These are phyloP conservation scores for Gallinago solitaria DNA, from an alignment of 2,797 vertebrate species.

Conservation along the genomic window DNA sequence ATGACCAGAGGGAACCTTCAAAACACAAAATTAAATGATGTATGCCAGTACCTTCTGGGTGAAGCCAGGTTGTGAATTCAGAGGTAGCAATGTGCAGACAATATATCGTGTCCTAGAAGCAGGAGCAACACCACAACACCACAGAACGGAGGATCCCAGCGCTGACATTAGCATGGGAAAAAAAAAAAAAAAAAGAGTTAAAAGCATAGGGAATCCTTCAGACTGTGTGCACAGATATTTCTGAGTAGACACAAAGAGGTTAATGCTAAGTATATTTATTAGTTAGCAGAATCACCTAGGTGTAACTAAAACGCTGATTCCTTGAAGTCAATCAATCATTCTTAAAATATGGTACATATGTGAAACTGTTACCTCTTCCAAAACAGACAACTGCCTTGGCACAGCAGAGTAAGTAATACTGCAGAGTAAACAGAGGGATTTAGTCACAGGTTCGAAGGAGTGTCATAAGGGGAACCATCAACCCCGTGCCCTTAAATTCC, in stretches of 20 bases:
- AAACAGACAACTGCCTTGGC: slow-evolving; percentile 29
- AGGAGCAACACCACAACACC: neutral
- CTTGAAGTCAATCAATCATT: slow-evolving; percentile 42
- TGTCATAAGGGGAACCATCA: neutral
- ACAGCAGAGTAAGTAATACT: neutral
- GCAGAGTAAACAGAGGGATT: neutral
- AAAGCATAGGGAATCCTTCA: neutral
- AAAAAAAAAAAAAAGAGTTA: fast-evolving
- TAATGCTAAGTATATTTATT: neutral
- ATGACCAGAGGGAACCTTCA: neutral
- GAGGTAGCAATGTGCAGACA: neutral
- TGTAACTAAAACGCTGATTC: slow-evolving; percentile 19
- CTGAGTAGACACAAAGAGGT: neutral
- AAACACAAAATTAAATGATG: slow-evolving; percentile 1
- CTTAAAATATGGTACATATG: slow-evolving; percentile 62
- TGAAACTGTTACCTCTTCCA: slow-evolving; percentile 54
- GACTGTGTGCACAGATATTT: neutral
- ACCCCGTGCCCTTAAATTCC: slow-evolving; percentile 36
- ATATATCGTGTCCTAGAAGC: neutral
- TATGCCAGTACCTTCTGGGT: neutral
- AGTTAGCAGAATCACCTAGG: neutral
- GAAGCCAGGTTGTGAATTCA: neutral
- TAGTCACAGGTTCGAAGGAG: slow-evolving; percentile 4
- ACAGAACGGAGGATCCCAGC: neutral
- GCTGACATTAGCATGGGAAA: neutral